Conservation (phyloP, 2,113 vertebrate species). For the Scortum barcoo region DNA sequence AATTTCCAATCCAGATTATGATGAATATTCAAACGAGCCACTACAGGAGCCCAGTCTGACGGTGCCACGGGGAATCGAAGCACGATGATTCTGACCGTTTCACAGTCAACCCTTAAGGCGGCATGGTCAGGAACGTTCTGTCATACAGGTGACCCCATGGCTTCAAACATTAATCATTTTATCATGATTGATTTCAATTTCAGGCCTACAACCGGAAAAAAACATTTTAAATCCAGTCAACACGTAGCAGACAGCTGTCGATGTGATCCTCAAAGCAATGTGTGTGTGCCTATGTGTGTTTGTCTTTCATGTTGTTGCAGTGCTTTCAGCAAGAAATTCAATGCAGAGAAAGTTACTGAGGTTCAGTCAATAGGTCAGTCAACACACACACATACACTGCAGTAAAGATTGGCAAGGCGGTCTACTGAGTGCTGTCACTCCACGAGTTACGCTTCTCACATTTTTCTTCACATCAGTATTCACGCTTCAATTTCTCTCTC, state of each 20-base stretch:
- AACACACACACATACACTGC: slow-evolving; percentile 18
- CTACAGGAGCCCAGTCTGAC: neutral
- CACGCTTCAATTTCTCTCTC: neutral
- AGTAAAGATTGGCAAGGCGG: slow-evolving; percentile 27
- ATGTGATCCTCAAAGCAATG: slow-evolving; percentile 4
- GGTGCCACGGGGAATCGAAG: no score
- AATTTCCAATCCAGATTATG: neutral
- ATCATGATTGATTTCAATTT: neutral
- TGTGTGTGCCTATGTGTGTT: neutral
- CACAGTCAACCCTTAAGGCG: neutral
- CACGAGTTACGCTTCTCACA: neutral
- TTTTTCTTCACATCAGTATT: neutral
- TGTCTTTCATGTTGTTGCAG: slow-evolving; percentile 20
- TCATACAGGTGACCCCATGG: neutral
- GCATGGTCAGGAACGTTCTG: neutral
- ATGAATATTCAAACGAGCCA: neutral
- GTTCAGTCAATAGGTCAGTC: slow-evolving; percentile 61
- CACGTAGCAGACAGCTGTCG: neutral
- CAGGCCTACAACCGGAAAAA: neutral
- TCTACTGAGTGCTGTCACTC: slow-evolving; percentile 57
- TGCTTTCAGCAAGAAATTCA: slow-evolving; percentile 34
- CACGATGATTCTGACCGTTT: neutral
- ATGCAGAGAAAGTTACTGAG: slow-evolving; percentile 50
- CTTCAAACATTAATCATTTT: neutral
- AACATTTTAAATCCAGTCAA: neutral